Percentiles rank a stretch among this genome's conserved stretches.
phyloP scores from a whole-genome alignment of 2,888 invertebrate genomes.

The Drosophila acutilabella region DNA sequence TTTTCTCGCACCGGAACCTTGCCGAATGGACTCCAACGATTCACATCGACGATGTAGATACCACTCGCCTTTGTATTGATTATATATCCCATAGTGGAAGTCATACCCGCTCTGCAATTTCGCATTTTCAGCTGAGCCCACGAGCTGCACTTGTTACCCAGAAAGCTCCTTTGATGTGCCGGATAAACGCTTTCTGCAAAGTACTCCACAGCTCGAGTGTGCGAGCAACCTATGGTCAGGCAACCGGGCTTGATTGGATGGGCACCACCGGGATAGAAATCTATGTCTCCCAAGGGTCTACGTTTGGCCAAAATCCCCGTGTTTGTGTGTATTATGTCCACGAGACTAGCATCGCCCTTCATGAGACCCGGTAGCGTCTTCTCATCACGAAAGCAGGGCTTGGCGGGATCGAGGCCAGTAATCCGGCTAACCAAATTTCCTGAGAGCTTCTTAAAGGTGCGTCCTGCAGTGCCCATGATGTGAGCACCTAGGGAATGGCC shows the following conservation, averaged over 20 bases:
- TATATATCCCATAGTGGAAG: slow-evolving; percentile 78
- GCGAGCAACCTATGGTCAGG: slow-evolving; percentile 75
- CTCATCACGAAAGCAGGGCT: slow-evolving; percentile 81
- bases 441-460: slow-evolving; percentile 75
- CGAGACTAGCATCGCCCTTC: slow-evolving; percentile 81
- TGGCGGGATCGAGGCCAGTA: slow-evolving; percentile 84
- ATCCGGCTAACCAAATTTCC: slow-evolving; percentile 77
- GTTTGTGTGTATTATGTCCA: slow-evolving; percentile 83
- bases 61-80: slow-evolving; percentile 68
- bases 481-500: slow-evolving; percentile 84
- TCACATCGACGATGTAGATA: slow-evolving; percentile 80
- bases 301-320: slow-evolving; percentile 80
- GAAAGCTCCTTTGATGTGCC: slow-evolving; percentile 73
- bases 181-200: slow-evolving; percentile 82
- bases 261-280: slow-evolving; percentile 83
- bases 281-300: slow-evolving; percentile 81
- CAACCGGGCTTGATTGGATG: slow-evolving; percentile 80
- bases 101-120: slow-evolving; percentile 52
- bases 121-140: slow-evolving; percentile 62
- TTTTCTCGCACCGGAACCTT: slow-evolving; percentile 18
- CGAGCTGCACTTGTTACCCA: slow-evolving; percentile 73
- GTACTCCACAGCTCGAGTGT: slow-evolving; percentile 79
- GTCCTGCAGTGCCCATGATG: slow-evolving; percentile 82
- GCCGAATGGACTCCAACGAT: slow-evolving; percentile 74
- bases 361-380: slow-evolving; percentile 71